phyloP scores from a whole-genome alignment of 2,113 vertebrate genomes.

The Chrysochloris asiatica region DNA sequence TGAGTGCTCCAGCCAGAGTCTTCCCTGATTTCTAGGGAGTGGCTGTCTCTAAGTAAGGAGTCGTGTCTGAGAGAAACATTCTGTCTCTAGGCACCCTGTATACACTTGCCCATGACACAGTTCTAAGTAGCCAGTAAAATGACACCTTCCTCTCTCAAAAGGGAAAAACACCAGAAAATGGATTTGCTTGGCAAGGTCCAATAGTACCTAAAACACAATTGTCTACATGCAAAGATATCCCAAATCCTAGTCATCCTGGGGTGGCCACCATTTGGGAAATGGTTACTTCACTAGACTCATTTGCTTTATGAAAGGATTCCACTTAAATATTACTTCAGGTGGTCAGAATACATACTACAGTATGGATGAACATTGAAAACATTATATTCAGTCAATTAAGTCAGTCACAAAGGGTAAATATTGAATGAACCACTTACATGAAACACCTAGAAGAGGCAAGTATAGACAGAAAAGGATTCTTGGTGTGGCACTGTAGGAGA shows the following conservation, averaged over 20 bases:
- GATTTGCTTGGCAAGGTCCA: background rate
- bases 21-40: background rate
- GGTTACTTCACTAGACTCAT: background rate
- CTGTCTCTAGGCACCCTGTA: background rate
- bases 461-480: too few relatives aligned
- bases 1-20: background rate
- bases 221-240: background rate
- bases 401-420: background rate
- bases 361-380: background rate
- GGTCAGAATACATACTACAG: background rate
- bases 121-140: constrained; percentile 9
- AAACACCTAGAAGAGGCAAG: too few relatives aligned
- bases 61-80: background rate
- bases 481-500: too few relatives aligned
- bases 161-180: background rate
- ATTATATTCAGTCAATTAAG: background rate
- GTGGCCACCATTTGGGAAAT: background rate
- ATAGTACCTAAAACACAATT: background rate
- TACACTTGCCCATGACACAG: background rate
- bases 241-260: background rate
- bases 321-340: background rate
- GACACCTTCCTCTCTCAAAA: constrained; percentile 33
- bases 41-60: background rate
- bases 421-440: background rate
- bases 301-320: background rate